Evolutionary conservation across 2,797 vertebrate genomes (phyloP).

Genomic region (Aselliscus stoliczkanus): DNA sequence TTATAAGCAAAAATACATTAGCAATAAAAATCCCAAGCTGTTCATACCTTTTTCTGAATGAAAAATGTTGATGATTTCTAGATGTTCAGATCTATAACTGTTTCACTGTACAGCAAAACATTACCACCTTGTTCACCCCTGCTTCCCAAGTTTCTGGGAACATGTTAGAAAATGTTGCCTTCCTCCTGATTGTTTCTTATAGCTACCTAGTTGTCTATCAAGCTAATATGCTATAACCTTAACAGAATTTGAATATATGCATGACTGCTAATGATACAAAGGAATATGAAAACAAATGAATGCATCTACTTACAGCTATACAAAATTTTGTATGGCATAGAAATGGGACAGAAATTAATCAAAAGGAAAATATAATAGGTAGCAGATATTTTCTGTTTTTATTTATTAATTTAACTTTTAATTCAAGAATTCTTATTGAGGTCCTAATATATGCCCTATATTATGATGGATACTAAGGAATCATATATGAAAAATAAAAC

Average conservation of each 20-base stretch:
- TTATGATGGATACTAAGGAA: not conserved
- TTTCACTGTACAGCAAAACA: not conserved
- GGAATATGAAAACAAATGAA: not conserved
- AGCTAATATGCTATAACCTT: not conserved
- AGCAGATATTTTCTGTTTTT: not conserved
- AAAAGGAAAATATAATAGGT: not conserved
- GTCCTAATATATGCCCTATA: not conserved
- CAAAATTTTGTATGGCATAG: not conserved
- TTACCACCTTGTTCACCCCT: not conserved
- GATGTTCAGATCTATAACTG: not conserved
- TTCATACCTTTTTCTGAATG: not conserved
- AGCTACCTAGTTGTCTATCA: not conserved
- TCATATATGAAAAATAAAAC: not conserved
- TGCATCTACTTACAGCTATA: not conserved
- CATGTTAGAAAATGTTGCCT: not conserved
- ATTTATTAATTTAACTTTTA: not conserved
- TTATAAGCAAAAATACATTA: not conserved
- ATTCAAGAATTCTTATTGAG: not conserved
- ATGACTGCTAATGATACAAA: not conserved
- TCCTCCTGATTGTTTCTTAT: not conserved
- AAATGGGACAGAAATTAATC: not conserved
- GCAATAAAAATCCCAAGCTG: not conserved
- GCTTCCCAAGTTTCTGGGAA: not conserved
- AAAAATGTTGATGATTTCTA: not conserved
- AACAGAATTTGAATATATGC: not conserved